Percentiles rank a stretch among this genome's conserved stretches.
Evolutionary conservation across 2,797 vertebrate genomes (phyloP).

Genomic region (Platyrinchus mystaceus): DNA sequence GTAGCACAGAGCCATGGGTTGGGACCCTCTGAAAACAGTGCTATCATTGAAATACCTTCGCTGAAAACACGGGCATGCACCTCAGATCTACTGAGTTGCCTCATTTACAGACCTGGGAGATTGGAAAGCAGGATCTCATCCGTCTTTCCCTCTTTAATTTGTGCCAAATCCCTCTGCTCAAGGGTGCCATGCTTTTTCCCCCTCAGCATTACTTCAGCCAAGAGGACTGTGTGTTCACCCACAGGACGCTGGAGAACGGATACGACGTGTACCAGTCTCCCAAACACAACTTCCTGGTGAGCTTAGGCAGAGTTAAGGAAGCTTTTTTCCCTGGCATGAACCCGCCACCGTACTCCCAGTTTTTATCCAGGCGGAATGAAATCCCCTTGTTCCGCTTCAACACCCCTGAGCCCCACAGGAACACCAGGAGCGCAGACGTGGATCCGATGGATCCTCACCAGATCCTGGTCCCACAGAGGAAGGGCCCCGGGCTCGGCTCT

Average conservation of each 20-base stretch:
- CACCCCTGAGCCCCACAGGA: constrained; percentile 74
- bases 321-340: constrained; percentile 80
- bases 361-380: constrained; percentile 88
- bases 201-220: constrained; percentile 83
- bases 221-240: constrained; percentile 87
- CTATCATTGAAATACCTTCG: neutral
- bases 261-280: constrained; percentile 89
- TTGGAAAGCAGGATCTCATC: neutral
- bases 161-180: neutral
- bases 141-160: neutral
- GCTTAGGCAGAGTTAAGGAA: constrained; percentile 86
- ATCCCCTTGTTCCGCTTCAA: constrained; percentile 87
- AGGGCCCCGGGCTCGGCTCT: neutral
- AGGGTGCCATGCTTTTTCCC: neutral
- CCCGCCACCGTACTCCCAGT: constrained; percentile 88
- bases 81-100: neutral
- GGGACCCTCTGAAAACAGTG: neutral
- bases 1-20: neutral
- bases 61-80: neutral
- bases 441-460: constrained; percentile 66
- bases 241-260: constrained; percentile 89
- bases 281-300: constrained; percentile 84
- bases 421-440: constrained; percentile 80
- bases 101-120: neutral
- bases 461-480: neutral